Base-by-base conservation (phyloP, 2,888 invertebrate genomes). In the Drosophila picticornis region DNA sequence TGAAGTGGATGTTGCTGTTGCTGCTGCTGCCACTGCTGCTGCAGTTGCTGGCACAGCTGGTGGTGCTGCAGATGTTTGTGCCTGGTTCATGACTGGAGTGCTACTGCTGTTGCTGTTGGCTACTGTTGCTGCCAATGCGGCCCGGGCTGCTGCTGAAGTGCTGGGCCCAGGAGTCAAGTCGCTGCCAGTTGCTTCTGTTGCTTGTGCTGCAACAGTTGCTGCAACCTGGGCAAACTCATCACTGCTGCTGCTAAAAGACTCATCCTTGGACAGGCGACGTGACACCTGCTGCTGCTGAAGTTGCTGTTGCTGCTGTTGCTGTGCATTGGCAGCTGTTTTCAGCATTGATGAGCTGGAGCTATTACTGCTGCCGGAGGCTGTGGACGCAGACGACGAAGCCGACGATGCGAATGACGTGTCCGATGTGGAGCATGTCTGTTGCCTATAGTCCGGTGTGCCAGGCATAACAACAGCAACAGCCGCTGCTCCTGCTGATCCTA, bases 261-360 rank as follows among this genome's bases (percentile, higher is more conserved):
- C 97, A 90, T 97, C 97, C 92, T 97, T 96, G 46, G 97, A 96
- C 36, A 96, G 94, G 62, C 96, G 94, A 22, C 95, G 94, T 27
- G 25, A 88, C 73, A 38, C 67, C 32, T 53, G 50, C 48, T 59
- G 60, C 48, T 58, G 77, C 46, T 46, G 46, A 29, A 29, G 51
- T 29, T 51, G 31, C 51, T 34, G 78, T 50, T 4, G 77, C 55
- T 29, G 79, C 32, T 57, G 57, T 43, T n/a, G n/a, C 25, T 57
- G 57, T 43, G 22, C 31, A 43, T 57, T 40, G 40, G 27, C 72
- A 4, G 75, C 72, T 19, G 78, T 75, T 27, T 78, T 78, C 0
- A 92, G 71, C 83, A 92, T 80, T 5, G 92, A 93, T 6, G 93
- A 92, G 0, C 90, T 92, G n/a, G 92, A 91, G 32, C 91, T 92